These are phyloP conservation scores for Halocynthia roretzi DNA, from an alignment of 23 tunicate species.

Conservation along the genomic window DNA sequence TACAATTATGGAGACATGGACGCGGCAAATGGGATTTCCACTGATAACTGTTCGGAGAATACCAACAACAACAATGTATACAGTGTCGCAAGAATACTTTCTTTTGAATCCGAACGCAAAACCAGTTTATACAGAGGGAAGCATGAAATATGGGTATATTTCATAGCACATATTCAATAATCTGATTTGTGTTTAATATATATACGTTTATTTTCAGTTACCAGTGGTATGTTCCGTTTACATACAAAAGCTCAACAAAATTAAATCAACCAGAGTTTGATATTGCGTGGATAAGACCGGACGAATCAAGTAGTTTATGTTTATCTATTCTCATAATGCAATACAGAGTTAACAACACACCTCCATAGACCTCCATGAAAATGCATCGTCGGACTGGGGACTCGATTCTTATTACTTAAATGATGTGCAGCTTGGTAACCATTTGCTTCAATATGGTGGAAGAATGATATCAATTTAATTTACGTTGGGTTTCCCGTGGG, in stretches of 20 bases:
- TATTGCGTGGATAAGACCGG: slow-evolving; percentile 33
- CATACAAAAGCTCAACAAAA: slow-evolving; percentile 35
- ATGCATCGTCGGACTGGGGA: too few relatives aligned
- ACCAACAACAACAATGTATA: not conserved
- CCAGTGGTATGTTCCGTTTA: slow-evolving; percentile 75
- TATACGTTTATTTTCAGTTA: slow-evolving; percentile 25
- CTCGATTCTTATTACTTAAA: too few relatives aligned
- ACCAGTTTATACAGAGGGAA: slow-evolving; percentile 49
- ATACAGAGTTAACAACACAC: too few relatives aligned
- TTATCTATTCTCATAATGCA: too few relatives aligned
- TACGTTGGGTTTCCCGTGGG: too few relatives aligned
- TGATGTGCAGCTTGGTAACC: too few relatives aligned
- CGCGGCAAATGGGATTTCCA: slow-evolving; percentile 92
- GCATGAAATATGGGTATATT: slow-evolving; percentile 48
- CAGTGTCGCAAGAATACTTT: slow-evolving; percentile 66
- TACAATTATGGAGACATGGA: slow-evolving; percentile 58
- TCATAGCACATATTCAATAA: too few relatives aligned
- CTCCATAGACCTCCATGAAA: too few relatives aligned
- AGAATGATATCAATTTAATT: too few relatives aligned
- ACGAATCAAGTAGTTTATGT: slow-evolving; percentile 6
- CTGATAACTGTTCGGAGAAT: slow-evolving; percentile 32
- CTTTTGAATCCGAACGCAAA: slow-evolving; percentile 43
- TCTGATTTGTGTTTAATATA: too few relatives aligned
- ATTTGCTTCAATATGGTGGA: too few relatives aligned
- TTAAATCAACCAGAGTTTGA: not conserved